These are phyloP conservation scores for Dinothrombium tinctorium DNA, from an alignment of 1,140 invertebrate species.

Conservation along the genomic window DNA sequence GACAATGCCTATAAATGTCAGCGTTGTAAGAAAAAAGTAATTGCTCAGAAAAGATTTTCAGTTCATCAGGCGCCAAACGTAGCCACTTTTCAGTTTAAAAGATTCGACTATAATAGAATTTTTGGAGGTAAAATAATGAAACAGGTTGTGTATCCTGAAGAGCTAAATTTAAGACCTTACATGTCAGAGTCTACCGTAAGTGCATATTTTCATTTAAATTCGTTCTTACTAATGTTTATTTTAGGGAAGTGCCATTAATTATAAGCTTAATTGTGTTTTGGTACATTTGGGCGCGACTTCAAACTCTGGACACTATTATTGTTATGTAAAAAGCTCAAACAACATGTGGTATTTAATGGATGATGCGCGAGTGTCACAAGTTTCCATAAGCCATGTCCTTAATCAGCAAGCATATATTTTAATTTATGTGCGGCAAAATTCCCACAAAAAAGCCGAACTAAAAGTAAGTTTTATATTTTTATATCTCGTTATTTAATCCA, in stretches of 20 bases:
- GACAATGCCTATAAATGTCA: constrained; percentile 72
- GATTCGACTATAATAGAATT: constrained; percentile 26
- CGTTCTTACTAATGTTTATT: constrained; percentile 10
- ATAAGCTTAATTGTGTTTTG: constrained; percentile 73
- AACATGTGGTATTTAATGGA: constrained; percentile 26
- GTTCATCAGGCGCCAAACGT: constrained; percentile 74
- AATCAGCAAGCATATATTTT: constrained; percentile 24
- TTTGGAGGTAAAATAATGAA: constrained; percentile 36
- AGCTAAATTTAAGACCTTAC: constrained; percentile 31
- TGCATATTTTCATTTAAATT: constrained; percentile 12
- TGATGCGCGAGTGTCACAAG: constrained; percentile 21
- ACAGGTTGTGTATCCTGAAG: constrained; percentile 40
- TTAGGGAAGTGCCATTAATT: constrained; percentile 29
- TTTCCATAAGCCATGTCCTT: constrained; percentile 19
- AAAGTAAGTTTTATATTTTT: too few species aligned
- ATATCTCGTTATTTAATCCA: too few species aligned
- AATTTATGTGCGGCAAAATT: constrained; percentile 18
- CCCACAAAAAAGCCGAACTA: too few species aligned
- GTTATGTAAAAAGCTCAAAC: constrained; percentile 23
- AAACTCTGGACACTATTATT: constrained; percentile 70
- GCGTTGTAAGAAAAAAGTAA: constrained; percentile 70
- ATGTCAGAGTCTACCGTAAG: constrained; percentile 19
- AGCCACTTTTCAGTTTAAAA: constrained; percentile 75
- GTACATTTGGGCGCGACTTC: constrained; percentile 84
- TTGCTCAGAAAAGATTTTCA: constrained; percentile 77